A percentile compares a stretch with the other conserved stretches of the same genome.
Evolutionary conservation across 1,140 invertebrate genomes (phyloP).

Genomic region (Tachypleus tridentatus): DNA sequence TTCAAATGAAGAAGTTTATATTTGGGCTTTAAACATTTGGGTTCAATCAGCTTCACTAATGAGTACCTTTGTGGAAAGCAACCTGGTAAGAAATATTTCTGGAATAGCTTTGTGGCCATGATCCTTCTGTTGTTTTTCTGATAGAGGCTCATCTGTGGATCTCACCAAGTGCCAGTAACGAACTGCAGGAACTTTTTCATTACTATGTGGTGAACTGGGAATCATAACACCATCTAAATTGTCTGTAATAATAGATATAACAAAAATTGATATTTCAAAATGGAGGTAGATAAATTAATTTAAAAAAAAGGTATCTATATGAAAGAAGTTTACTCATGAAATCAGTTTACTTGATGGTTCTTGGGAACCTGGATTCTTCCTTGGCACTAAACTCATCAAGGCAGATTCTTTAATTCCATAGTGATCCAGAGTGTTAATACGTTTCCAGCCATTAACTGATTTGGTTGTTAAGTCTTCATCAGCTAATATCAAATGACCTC

Average conservation of each 20-base stretch:
- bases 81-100: conserved; percentile 82
- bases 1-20: no score
- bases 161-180: conserved; percentile 72
- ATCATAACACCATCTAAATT: no score
- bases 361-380: no score
- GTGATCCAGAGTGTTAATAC: conserved; percentile 80
- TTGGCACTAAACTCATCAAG: conserved; percentile 47
- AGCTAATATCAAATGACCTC: conserved; percentile 77
- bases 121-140: conserved; percentile 39
- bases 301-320: no score
- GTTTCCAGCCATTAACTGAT: conserved; percentile 70
- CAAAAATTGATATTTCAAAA: no score
- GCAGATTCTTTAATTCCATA: conserved; percentile 91
- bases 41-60: not conserved
- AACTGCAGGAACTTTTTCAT: not conserved
- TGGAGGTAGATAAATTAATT: no score
- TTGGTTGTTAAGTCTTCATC: conserved; percentile 89
- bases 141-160: conserved; percentile 52
- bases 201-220: not conserved
- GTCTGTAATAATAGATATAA: no score
- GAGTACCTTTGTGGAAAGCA: conserved; percentile 69
- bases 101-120: conserved; percentile 52
- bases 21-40: not conserved
- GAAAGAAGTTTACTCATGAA: no score
- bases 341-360: no score